Evolutionary conservation across 2,888 invertebrate species (phyloP).

Genomic region (Zygothrica quintamaculata): DNA sequence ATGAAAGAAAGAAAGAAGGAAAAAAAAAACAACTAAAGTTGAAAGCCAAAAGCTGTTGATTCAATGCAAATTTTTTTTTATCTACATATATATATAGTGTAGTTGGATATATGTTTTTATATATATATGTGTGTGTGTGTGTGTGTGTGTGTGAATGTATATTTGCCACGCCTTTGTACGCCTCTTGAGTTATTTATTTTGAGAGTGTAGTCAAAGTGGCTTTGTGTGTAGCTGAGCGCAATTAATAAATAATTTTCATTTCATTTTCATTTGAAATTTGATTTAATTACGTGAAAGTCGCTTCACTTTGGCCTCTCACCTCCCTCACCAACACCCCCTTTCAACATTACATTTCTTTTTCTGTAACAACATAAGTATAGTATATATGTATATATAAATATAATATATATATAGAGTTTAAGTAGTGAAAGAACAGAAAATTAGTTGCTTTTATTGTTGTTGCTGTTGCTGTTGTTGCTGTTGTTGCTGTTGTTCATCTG

Average conservation of each 20-base stretch:
- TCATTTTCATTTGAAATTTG: conserved; percentile 76
- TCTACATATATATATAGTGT: no score
- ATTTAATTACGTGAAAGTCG: conserved; percentile 77
- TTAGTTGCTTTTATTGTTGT: conserved; percentile 66
- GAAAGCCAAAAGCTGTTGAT: conserved; percentile 42
- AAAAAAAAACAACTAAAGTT: background rate
- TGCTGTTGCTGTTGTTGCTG: conserved; percentile 21
- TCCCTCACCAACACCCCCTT: background rate
- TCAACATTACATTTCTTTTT: background rate
- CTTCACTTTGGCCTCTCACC: background rate
- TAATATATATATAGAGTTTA: conserved; percentile 31
- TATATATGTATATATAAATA: no score
- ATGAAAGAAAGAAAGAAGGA: background rate
- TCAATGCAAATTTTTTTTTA: conserved; percentile 62
- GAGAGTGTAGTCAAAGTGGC: conserved; percentile 24
- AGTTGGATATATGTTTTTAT: no score
- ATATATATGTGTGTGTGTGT: conserved; percentile 3
- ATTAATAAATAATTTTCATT: conserved; percentile 79
- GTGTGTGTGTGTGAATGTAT: background rate
- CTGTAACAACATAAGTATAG: conserved; percentile 4
- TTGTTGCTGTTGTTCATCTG: conserved; percentile 12
- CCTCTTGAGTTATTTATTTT: background rate
- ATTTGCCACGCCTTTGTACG: conserved; percentile 5
- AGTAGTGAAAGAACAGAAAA: conserved; percentile 65
- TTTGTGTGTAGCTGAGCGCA: conserved; percentile 45